These are phyloP conservation scores for Alcedo quadribrachys DNA, from an alignment of 2,797 vertebrate species.

Conservation along the genomic window DNA sequence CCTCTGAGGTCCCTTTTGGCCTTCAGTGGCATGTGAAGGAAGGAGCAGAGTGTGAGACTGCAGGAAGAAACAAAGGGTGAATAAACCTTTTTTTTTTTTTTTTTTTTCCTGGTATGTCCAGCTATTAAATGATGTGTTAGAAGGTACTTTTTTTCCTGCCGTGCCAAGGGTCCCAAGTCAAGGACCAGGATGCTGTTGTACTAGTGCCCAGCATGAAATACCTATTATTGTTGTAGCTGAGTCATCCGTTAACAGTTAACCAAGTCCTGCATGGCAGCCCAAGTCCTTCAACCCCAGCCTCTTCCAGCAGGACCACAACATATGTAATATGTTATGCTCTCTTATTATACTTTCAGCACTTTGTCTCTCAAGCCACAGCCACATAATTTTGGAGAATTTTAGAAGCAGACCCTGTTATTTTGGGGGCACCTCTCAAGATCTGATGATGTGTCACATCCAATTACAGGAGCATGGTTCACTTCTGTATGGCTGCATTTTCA, in stretches of 20 bases:
- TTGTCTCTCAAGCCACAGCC: not conserved
- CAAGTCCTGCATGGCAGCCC: not conserved
- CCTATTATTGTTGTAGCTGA: constrained; percentile 29
- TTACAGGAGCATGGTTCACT: not conserved
- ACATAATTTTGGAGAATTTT: constrained; percentile 17
- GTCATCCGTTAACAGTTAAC: constrained; percentile 69
- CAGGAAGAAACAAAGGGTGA: not conserved
- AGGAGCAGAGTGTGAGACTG: not conserved
- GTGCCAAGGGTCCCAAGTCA: not conserved
- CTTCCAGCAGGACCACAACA: constrained; percentile 22
- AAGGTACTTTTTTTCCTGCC: not conserved
- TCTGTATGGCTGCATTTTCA: not conserved
- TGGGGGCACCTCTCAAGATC: not conserved
- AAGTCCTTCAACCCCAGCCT: not conserved
- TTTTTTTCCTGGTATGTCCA: not conserved
- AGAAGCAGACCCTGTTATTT: constrained; percentile 2
- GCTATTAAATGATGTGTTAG: not conserved
- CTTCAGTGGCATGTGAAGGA: not conserved
- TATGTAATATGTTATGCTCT: not conserved
- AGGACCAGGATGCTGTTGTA: not conserved
- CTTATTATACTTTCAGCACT: constrained; percentile 15
- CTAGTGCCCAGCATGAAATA: not conserved
- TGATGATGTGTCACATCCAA: not conserved
- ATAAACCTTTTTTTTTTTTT: not conserved
- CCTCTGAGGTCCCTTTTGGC: not conserved